Evolutionary conservation across 2,888 invertebrate genomes (phyloP).

Genomic region (Cryptocheilus praepositus): DNA sequence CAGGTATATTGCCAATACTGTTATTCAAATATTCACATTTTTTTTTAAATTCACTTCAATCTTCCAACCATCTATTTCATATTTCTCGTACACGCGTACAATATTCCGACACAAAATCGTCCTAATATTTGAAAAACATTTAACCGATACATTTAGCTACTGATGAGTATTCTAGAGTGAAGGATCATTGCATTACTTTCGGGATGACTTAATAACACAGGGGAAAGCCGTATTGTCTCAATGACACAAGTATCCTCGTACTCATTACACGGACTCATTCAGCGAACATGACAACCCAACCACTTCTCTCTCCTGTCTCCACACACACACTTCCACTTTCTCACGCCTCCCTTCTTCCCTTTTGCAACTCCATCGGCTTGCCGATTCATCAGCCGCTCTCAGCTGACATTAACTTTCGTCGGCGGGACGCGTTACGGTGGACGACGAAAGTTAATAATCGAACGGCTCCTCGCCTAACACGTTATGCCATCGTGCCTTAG

Average conservation of each 20-base stretch:
- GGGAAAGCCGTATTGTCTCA: slow-evolving; percentile 31
- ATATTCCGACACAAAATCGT: too few relatives aligned
- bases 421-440: slow-evolving; percentile 1
- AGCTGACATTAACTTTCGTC: slow-evolving; percentile 21
- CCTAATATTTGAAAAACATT: too few relatives aligned
- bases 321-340: not conserved
- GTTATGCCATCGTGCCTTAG: not conserved
- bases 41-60: too few relatives aligned
- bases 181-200: too few relatives aligned
- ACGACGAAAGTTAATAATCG: not conserved
- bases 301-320: slow-evolving; percentile 1
- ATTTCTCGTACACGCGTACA: too few relatives aligned
- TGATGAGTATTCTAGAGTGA: too few relatives aligned
- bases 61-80: too few relatives aligned
- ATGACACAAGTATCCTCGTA: slow-evolving; percentile 56
- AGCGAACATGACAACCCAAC: slow-evolving; percentile 22
- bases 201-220: too few relatives aligned
- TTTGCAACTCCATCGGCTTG: not conserved
- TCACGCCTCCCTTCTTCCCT: not conserved
- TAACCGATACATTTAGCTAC: too few relatives aligned
- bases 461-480: slow-evolving; percentile 14
- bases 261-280: slow-evolving; percentile 45
- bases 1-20: too few relatives aligned
- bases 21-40: too few relatives aligned
- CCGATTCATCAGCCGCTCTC: slow-evolving; percentile 26